A percentile compares a stretch with the other conserved stretches of the same genome.
phyloP scores from a whole-genome alignment of 1,140 invertebrate species.

The Choristoneura fumiferana region DNA sequence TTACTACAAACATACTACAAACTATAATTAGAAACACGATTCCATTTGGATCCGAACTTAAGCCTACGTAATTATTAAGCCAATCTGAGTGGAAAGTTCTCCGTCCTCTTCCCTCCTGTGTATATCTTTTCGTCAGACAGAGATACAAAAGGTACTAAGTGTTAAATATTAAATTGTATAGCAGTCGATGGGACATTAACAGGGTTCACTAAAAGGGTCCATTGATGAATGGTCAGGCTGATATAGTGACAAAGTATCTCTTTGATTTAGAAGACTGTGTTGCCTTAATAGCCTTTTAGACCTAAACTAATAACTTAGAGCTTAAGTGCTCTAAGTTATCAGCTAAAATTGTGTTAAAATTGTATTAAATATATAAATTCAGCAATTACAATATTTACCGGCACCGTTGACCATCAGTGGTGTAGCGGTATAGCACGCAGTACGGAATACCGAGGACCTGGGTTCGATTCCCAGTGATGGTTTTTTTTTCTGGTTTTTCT shows the following conservation, averaged over 20 bases:
- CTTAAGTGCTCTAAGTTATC: background rate
- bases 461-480: too few relatives aligned
- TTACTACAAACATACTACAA: background rate
- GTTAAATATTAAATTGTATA: conserved; percentile 9
- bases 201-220: conserved; percentile 15
- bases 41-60: background rate
- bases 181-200: conserved; percentile 16
- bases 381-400: too few relatives aligned
- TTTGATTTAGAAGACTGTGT: background rate
- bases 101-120: background rate
- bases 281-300: background rate
- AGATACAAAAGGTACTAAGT: background rate
- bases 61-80: conserved; percentile 6
- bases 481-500: too few relatives aligned
- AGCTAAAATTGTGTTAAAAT: too few relatives aligned
- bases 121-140: background rate
- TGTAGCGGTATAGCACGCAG: too few relatives aligned
- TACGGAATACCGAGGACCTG: too few relatives aligned
- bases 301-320: background rate
- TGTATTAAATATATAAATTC: too few relatives aligned
- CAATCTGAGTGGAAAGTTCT: background rate
- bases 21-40: background rate
- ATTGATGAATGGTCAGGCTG: background rate
- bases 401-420: too few relatives aligned
- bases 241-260: background rate